phyloP scores from a whole-genome alignment of 2,888 invertebrate genomes.

The Drosophila mayaguana region DNA sequence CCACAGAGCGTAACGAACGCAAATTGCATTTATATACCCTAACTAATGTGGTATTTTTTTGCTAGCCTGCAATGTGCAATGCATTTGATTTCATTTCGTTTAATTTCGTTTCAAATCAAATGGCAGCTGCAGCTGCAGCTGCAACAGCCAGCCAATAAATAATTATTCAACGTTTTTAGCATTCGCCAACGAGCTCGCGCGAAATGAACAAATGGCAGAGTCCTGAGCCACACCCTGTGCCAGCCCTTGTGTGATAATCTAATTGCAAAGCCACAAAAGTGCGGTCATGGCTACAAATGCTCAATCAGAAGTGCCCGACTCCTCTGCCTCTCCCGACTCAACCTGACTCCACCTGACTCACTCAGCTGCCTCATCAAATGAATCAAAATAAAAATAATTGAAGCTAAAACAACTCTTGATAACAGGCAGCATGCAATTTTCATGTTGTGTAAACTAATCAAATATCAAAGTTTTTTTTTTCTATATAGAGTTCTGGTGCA shows the following conservation, averaged over 20 bases:
- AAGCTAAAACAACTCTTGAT: slow-evolving; percentile 29
- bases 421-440: slow-evolving; percentile 58
- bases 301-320: slow-evolving; percentile 64
- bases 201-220: slow-evolving; percentile 52
- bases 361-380: slow-evolving; percentile 10
- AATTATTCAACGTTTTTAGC: slow-evolving; percentile 60
- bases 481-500: not conserved
- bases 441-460: slow-evolving; percentile 68
- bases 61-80: slow-evolving; percentile 27
- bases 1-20: slow-evolving; percentile 77
- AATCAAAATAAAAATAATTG: slow-evolving; percentile 12
- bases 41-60: slow-evolving; percentile 70
- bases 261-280: slow-evolving; percentile 76
- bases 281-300: slow-evolving; percentile 68
- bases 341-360: not conserved
- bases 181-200: slow-evolving; percentile 38
- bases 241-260: slow-evolving; percentile 68
- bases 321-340: not conserved
- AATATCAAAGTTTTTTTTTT: slow-evolving; percentile 57
- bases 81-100: slow-evolving; percentile 57
- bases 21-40: slow-evolving; percentile 76
- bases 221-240: not conserved
- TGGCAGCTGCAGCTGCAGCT: slow-evolving; percentile 45
- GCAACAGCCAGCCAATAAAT: slow-evolving; percentile 58
- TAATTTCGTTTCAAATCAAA: slow-evolving; percentile 62